phyloP scores from a whole-genome alignment of 2,113 vertebrate species.

The Todiramphus chloris region DNA sequence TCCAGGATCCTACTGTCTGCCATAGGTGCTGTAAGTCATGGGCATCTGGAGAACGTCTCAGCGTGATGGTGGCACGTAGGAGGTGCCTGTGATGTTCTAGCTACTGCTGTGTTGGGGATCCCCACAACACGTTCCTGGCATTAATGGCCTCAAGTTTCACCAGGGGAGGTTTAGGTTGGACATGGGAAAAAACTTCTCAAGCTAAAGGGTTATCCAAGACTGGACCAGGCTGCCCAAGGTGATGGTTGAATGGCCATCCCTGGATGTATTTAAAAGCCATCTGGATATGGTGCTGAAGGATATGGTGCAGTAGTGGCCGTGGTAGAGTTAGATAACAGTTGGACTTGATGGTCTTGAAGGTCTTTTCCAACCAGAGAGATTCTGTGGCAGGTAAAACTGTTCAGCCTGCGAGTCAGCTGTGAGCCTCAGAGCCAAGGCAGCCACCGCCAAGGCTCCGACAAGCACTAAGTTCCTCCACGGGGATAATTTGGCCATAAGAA shows the following conservation, averaged over 20 bases:
- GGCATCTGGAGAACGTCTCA: background rate
- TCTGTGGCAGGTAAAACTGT: background rate
- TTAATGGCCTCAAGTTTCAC: too few species aligned
- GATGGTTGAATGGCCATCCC: too few species aligned
- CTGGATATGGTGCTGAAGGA: too few species aligned
- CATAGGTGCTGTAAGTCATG: fast-evolving
- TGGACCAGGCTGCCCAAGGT: too few species aligned
- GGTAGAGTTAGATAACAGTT: too few species aligned
- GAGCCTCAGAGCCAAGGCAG: background rate
- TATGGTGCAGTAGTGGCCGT: too few species aligned
- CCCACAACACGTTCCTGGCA: background rate
- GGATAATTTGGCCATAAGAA: background rate
- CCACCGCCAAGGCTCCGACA: background rate
- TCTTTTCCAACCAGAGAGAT: too few species aligned
- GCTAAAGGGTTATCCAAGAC: too few species aligned
- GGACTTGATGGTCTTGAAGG: too few species aligned
- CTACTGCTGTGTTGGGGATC: background rate
- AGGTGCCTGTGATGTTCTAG: background rate
- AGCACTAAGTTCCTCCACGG: background rate
- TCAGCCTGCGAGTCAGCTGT: background rate
- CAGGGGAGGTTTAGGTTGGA: too few species aligned
- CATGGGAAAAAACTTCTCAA: too few species aligned
- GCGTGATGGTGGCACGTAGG: fast-evolving
- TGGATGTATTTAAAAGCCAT: too few species aligned
- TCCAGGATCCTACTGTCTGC: background rate